Base-by-base conservation (phyloP, 2,797 vertebrate genomes). In the Acanthiza pusilla region DNA sequence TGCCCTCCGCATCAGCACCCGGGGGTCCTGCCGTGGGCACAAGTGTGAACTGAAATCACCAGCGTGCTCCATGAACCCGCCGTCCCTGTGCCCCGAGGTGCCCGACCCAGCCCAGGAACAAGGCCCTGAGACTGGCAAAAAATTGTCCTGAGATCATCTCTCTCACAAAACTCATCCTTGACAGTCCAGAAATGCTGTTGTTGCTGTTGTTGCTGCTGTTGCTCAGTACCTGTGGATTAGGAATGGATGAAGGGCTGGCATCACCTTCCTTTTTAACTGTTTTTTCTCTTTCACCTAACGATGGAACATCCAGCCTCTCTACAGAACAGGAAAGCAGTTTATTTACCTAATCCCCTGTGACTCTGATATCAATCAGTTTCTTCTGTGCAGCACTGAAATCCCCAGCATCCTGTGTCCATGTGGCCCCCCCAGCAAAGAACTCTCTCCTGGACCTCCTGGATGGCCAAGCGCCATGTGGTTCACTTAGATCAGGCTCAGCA, bases 31-130 rank as follows among this genome's bases (percentile, higher is more conserved):
- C 86, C 0, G 14, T 4, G 47, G 16, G 36, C 5, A 0, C 3
- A 7, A 10, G 23, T 0, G 1, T 4, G 17, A 65, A 29, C 53
- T 18, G 9, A 22, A 23, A 34, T 4, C 73, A 47, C 45, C 53
- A 8, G 2, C 0, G 13, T 2, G 32, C 62, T 30, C 54, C 22
- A 1, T 0, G 32, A 38, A 3, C 20, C 60, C 4, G 27, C 3
- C 0, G 4, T 18, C 34, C 61, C 48, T 0, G 0, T 2, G 1
- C 25, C 1, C 29, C 1, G 27, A 14, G 38, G 16, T 6, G 17
- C 15, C 34, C 47, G 5, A 0, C 34, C n/a, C 26, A 2, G 8
- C 42, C 2, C 0, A 27, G 57, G 43, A 63, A 16, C 8, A 9
- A 1, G 12, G 45, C 48, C 18, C 27, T 5, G 55, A 5, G 16